Base-by-base conservation (phyloP, 2,888 invertebrate genomes). In the Folsomia candida region DNA sequence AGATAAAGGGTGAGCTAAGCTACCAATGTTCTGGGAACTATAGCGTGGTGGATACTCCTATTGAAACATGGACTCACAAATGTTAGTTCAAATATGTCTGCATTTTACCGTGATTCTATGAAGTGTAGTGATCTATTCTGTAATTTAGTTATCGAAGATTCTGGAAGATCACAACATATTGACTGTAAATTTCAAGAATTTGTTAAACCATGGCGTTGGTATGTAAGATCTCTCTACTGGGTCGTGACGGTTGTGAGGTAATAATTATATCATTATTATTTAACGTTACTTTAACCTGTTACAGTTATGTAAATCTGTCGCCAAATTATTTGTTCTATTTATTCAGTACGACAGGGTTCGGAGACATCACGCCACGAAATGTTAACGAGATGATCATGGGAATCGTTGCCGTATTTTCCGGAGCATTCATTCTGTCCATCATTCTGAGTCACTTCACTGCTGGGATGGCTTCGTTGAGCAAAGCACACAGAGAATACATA, bases 381-480 rank as follows among this genome's bases (percentile, higher is more conserved):
- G 25, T 67, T 0, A 2, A 2, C 1, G 77, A 77, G 64, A 71
- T 71, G 47, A n/a, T 70, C n/a, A 26, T 76, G 2, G 71, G 73
- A 1, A 72, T 74, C 2, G 6, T 74, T 11, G 69, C 68, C 29
- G 72, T 74, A 22, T 76, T 77, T 51, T 68, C 67, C 29, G 76
- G 76, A 20, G 77, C 74, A 0, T 77, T 77, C 47, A 61, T 76
- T 4, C 62, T 76, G n/a, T 71, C 76, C 28, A 70, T 76, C 24
- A 77, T 77, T 66, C 59, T 77, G 22, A 71, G 73, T 51, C 67
- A 72, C n/a, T 76, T 77, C 47, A 71, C 68, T 6, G 66, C 74
- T 60, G 77, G 76, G 6, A 69, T 76, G 60, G 69, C 77, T n/a
- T 74, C 76, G 1, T 28, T 71, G 3, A 71, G 69, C 1, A 74